phyloP scores from a whole-genome alignment of 1,140 invertebrate genomes.

The Zaprionus ornatus region DNA sequence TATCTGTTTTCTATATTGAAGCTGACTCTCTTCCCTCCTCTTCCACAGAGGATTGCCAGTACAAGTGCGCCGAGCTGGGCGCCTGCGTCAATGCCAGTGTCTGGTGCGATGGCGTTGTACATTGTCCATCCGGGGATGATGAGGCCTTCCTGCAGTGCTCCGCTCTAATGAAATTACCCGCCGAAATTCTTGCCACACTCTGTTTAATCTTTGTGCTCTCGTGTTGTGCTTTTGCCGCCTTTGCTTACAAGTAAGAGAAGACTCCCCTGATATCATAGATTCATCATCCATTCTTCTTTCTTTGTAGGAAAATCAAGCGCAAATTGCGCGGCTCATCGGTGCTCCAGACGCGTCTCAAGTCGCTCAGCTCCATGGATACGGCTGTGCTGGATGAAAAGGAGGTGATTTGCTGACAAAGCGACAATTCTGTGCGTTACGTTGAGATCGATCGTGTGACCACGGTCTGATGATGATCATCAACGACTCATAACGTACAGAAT shows the following conservation, averaged over 20 bases:
- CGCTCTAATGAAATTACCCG: constrained; percentile 89
- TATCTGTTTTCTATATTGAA: no score
- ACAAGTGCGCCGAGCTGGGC: constrained; percentile 92
- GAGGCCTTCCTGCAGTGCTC: constrained; percentile 92
- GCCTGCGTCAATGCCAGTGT: constrained; percentile 94
- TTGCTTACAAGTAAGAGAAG: constrained; percentile 76
- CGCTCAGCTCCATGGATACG: constrained; percentile 89
- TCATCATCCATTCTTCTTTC: not conserved
- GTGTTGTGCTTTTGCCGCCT: constrained; percentile 79
- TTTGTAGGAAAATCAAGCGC: constrained; percentile 84
- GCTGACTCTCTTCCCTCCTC: no score
- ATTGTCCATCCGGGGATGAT: constrained; percentile 95
- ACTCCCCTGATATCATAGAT: not conserved
- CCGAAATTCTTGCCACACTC: constrained; percentile 87
- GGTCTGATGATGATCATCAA: constrained; percentile 88
- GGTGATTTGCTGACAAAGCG: constrained; percentile 96
- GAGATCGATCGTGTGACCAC: constrained; percentile 95
- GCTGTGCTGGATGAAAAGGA: constrained; percentile 92
- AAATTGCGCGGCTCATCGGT: constrained; percentile 89
- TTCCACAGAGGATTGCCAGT: constrained; percentile 88
- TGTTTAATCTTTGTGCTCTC: constrained; percentile 84
- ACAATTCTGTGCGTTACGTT: constrained; percentile 95
- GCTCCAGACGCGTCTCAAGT: constrained; percentile 90
- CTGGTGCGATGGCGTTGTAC: constrained; percentile 93
- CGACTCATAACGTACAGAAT: constrained; percentile 79